Percentiles rank a stretch among this genome's conserved stretches.
Evolutionary conservation across 1,140 invertebrate species (phyloP).

Genomic region (Drosophila biarmipes): DNA sequence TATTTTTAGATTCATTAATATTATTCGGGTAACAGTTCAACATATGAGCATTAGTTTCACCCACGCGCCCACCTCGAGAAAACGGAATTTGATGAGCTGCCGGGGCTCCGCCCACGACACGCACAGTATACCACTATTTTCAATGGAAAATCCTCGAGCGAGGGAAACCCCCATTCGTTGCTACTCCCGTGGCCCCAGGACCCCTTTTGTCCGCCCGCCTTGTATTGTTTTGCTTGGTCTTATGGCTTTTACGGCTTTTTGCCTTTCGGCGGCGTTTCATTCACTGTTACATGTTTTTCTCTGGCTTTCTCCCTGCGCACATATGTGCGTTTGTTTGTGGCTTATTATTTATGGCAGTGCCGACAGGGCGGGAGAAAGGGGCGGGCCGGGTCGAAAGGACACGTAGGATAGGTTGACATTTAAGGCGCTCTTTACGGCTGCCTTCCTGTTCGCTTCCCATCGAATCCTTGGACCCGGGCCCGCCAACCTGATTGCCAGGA

Average conservation of each 20-base stretch:
- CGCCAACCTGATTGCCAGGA: conserved; percentile 16
- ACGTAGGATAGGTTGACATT: conserved; percentile 40
- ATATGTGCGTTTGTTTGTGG: conserved; percentile 35
- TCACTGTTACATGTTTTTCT: conserved; percentile 41
- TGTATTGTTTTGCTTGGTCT: conserved; percentile 44
- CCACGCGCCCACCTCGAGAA: neutral
- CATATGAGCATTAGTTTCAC: too few species aligned
- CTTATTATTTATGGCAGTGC: conserved; percentile 62
- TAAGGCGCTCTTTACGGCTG: conserved; percentile 32
- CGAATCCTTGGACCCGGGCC: conserved; percentile 6
- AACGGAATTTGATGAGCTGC: too few species aligned
- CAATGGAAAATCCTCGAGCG: neutral
- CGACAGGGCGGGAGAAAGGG: conserved; percentile 15
- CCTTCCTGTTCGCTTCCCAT: conserved; percentile 23
- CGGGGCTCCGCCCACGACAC: too few species aligned
- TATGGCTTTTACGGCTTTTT: conserved; percentile 32
- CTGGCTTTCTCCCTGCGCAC: neutral
- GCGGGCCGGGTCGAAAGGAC: conserved; percentile 23
- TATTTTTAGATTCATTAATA: neutral
- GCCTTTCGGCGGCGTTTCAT: conserved; percentile 46
- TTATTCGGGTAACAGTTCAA: neutral
- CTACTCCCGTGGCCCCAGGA: neutral
- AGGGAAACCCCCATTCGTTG: conserved; percentile 25
- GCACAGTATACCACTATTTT: too few species aligned
- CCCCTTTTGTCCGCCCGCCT: conserved; percentile 26